phyloP scores from a whole-genome alignment of 2,888 invertebrate species.

The Trissolcus brochymenae region DNA sequence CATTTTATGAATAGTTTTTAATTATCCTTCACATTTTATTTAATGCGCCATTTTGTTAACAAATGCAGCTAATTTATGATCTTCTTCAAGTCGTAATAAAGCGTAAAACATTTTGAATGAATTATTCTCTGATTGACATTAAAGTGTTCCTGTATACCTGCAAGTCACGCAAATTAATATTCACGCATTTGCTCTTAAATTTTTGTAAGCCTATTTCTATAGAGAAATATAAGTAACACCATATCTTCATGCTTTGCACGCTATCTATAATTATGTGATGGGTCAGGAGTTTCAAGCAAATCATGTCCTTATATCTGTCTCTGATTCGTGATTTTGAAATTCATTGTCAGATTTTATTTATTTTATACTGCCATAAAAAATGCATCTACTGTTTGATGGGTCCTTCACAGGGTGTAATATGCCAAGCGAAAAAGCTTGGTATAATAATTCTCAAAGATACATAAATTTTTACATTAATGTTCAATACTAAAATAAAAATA shows the following conservation, averaged over 20 bases:
- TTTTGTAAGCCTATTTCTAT: conserved; percentile 5
- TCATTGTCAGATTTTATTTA: too few species aligned
- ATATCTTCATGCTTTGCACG: background rate
- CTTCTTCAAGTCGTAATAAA: conserved; percentile 1
- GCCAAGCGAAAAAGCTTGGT: too few species aligned
- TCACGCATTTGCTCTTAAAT: conserved; percentile 16
- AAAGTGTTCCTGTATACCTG: conserved; percentile 15
- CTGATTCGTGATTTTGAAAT: too few species aligned
- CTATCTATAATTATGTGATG: background rate
- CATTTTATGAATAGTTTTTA: background rate
- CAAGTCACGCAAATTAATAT: conserved; percentile 38
- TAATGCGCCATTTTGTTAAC: background rate
- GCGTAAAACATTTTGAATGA: conserved; percentile 12
- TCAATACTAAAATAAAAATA: too few species aligned
- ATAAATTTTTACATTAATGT: too few species aligned
- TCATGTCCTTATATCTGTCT: too few species aligned
- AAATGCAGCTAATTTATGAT: background rate
- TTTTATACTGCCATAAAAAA: too few species aligned
- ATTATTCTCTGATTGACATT: conserved; percentile 17
- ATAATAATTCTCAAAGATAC: too few species aligned
- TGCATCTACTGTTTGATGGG: too few species aligned
- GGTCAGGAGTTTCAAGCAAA: too few species aligned
- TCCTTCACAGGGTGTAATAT: too few species aligned
- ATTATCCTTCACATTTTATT: background rate
- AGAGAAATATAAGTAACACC: conserved; percentile 7